A percentile compares a stretch with the other conserved stretches of the same genome.
Conservation (phyloP, 2,113 vertebrate species). For the Tachysurus vachellii region DNA sequence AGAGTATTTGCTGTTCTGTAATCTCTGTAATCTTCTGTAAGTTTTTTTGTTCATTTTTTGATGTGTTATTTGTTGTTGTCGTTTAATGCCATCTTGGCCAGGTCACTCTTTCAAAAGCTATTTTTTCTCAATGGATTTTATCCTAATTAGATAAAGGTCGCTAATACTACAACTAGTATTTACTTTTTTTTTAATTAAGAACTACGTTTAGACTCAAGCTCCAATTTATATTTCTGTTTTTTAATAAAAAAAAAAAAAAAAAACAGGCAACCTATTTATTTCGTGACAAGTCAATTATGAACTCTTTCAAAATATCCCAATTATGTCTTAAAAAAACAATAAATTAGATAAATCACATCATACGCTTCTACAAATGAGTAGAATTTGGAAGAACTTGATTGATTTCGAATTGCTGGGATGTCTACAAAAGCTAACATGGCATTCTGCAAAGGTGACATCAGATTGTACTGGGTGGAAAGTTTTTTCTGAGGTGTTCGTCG, state of each 20-base stretch:
- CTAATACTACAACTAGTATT: too few species aligned
- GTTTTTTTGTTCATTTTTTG: too few species aligned
- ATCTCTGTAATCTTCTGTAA: too few species aligned
- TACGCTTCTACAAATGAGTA: background rate
- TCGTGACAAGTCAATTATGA: background rate
- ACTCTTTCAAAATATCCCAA: background rate
- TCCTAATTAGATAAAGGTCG: too few species aligned
- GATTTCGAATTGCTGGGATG: background rate
- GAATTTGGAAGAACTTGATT: background rate
- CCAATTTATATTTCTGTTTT: background rate
- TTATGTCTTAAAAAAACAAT: background rate
- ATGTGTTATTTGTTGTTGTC: too few species aligned
- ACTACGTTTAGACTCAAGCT: background rate
- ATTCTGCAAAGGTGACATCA: background rate
- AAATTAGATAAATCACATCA: background rate
- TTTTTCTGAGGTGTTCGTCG: background rate
- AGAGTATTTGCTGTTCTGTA: too few species aligned
- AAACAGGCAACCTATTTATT: background rate
- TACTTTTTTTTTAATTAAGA: background rate
- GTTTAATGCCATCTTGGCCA: too few species aligned
- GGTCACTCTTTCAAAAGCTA: too few species aligned
- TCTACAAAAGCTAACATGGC: constrained; percentile 2
- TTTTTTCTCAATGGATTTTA: too few species aligned
- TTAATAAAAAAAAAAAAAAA: background rate
- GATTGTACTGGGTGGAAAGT: constrained; percentile 6